These are phyloP conservation scores for Natator depressus DNA, from an alignment of 2,113 vertebrate species.

Conservation along the genomic window DNA sequence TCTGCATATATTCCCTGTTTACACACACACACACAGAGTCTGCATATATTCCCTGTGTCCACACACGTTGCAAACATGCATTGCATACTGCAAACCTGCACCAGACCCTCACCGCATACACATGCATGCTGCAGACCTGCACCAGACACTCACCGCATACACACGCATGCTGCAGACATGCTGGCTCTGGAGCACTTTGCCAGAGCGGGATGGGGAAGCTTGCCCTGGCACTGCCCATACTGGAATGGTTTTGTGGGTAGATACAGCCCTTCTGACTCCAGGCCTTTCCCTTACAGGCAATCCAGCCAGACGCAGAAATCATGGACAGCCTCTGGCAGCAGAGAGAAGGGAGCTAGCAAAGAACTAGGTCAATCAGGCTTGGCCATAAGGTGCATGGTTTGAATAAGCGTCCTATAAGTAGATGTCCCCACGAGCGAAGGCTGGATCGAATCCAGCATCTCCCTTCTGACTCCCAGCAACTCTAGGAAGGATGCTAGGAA, in stretches of 20 bases:
- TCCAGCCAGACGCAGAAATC: background rate
- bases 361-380: too few relatives aligned
- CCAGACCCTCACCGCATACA: too few relatives aligned
- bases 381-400: background rate
- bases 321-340: rapidly evolving
- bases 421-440: too few relatives aligned
- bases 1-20: rapidly evolving
- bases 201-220: background rate
- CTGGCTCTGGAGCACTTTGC: background rate
- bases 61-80: rapidly evolving
- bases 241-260: background rate
- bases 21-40: rapidly evolving
- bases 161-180: too few relatives aligned
- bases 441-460: background rate
- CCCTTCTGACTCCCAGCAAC: background rate
- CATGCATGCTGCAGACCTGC: too few relatives aligned
- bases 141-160: too few relatives aligned
- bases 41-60: background rate
- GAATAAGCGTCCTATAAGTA: background rate
- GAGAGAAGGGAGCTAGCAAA: background rate
- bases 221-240: background rate
- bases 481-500: too few relatives aligned
- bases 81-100: background rate
- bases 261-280: background rate
- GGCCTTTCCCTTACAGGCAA: background rate